phyloP scores from a whole-genome alignment of 2,888 invertebrate species.

The Leptinotarsa haldemani region DNA sequence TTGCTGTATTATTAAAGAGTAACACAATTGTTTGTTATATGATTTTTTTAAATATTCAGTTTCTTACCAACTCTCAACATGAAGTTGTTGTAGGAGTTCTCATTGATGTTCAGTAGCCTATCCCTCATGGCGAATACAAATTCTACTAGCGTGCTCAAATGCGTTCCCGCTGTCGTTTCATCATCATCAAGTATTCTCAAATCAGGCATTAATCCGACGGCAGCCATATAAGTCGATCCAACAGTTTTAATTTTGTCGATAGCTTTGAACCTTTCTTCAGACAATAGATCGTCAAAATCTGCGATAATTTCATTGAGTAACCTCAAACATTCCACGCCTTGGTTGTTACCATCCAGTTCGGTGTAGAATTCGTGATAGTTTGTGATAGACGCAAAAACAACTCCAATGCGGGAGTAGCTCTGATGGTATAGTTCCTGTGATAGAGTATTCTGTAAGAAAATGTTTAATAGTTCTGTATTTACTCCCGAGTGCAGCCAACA shows the following conservation, averaged over 20 bases:
- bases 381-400: conserved; percentile 92
- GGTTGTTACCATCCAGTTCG: conserved; percentile 91
- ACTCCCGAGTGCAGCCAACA: conserved; percentile 55
- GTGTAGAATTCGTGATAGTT: conserved; percentile 96
- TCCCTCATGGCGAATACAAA: conserved; percentile 91
- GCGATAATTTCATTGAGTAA: conserved; percentile 92
- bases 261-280: conserved; percentile 83
- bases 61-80: conserved; percentile 85
- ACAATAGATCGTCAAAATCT: conserved; percentile 91
- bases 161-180: conserved; percentile 73
- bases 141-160: conserved; percentile 85
- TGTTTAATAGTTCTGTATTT: conserved; percentile 45
- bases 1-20: no score
- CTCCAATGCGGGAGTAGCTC: conserved; percentile 90
- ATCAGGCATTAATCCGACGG: conserved; percentile 90
- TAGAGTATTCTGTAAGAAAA: conserved; percentile 70
- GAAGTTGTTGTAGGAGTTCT: conserved; percentile 93
- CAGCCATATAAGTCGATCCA: conserved; percentile 94
- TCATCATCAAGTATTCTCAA: conserved; percentile 77
- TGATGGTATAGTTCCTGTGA: conserved; percentile 92
- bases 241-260: conserved; percentile 96
- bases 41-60: no score
- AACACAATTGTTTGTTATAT: no score
- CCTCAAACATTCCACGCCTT: conserved; percentile 89
- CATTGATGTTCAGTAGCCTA: conserved; percentile 86